Evolutionary conservation across 2,888 invertebrate genomes (phyloP).

Genomic region (Xestia xanthographa): DNA sequence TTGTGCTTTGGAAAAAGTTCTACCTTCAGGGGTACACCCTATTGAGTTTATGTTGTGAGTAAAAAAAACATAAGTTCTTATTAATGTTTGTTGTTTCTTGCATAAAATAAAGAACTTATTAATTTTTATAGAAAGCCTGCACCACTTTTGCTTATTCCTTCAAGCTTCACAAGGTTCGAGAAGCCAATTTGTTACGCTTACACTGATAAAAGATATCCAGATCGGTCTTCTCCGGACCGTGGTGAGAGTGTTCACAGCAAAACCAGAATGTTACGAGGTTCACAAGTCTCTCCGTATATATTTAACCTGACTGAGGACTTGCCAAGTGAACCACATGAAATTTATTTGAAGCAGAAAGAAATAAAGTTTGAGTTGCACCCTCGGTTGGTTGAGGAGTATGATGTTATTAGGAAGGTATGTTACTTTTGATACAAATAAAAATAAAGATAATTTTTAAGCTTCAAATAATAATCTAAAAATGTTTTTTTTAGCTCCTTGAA

Average conservation of each 20-base stretch:
- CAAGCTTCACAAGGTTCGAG: constrained; percentile 95
- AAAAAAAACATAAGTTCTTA: too few species aligned
- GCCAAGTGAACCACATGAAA: constrained; percentile 91
- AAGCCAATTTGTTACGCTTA: constrained; percentile 86
- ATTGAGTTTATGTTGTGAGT: constrained; percentile 78
- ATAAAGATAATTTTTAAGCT: not conserved
- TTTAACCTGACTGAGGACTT: constrained; percentile 92
- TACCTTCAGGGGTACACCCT: constrained; percentile 89
- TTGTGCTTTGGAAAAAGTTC: constrained; percentile 91
- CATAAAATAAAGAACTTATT: not conserved
- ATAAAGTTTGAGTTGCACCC: constrained; percentile 83
- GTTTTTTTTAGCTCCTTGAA: constrained; percentile 92
- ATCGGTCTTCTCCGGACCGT: constrained; percentile 69
- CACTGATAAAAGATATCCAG: constrained; percentile 78
- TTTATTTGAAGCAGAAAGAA: constrained; percentile 89
- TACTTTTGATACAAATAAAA: not conserved
- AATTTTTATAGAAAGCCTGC: constrained; percentile 78
- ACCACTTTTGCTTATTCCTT: constrained; percentile 93
- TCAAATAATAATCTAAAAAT: not conserved
- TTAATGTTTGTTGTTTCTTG: too few species aligned
- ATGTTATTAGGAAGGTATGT: constrained; percentile 85
- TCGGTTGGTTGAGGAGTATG: constrained; percentile 82
- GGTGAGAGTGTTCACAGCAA: constrained; percentile 80
- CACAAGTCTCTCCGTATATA: constrained; percentile 91
- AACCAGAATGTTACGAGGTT: constrained; percentile 75